Percentiles rank a stretch among this genome's conserved stretches.
Evolutionary conservation across 2,888 invertebrate genomes (phyloP).

Genomic region (Eupithecia inturbata): DNA sequence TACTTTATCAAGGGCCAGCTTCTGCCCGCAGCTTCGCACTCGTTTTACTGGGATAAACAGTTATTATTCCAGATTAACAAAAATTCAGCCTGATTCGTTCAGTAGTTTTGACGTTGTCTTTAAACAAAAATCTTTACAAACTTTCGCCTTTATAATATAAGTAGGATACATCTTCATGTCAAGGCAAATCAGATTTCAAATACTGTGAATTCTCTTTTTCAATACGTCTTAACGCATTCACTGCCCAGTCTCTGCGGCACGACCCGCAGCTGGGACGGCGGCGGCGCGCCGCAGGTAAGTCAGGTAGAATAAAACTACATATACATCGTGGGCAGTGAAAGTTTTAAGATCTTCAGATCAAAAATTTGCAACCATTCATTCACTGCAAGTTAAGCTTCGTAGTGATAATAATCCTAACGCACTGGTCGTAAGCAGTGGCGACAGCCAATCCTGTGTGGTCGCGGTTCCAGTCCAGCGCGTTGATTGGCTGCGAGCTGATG

Average conservation of each 20-base stretch:
- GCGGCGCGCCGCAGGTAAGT: neutral
- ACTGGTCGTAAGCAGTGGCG: slow-evolving; percentile 96
- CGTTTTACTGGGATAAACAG: neutral
- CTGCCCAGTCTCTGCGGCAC: neutral
- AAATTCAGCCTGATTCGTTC: neutral
- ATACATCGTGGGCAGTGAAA: neutral
- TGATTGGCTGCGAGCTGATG: slow-evolving; percentile 94
- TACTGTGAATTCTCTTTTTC: neutral
- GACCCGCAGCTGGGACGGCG: neutral
- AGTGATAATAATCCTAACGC: slow-evolving; percentile 92
- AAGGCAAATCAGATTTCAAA: neutral
- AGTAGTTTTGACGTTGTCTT: neutral
- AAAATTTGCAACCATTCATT: slow-evolving; percentile 22
- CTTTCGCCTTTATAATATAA: neutral
- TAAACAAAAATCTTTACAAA: neutral
- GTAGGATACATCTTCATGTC: neutral
- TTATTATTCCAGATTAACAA: neutral
- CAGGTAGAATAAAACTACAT: neutral
- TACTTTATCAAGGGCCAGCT: neutral
- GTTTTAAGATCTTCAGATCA: neutral
- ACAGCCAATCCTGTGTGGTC: slow-evolving; percentile 95
- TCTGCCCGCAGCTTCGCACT: neutral
- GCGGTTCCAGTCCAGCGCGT: slow-evolving; percentile 95
- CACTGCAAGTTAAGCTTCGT: slow-evolving; percentile 92
- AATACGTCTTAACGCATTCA: neutral